Base-by-base conservation (phyloP, 2,113 vertebrate species). In the Gobiocypris rarus region DNA sequence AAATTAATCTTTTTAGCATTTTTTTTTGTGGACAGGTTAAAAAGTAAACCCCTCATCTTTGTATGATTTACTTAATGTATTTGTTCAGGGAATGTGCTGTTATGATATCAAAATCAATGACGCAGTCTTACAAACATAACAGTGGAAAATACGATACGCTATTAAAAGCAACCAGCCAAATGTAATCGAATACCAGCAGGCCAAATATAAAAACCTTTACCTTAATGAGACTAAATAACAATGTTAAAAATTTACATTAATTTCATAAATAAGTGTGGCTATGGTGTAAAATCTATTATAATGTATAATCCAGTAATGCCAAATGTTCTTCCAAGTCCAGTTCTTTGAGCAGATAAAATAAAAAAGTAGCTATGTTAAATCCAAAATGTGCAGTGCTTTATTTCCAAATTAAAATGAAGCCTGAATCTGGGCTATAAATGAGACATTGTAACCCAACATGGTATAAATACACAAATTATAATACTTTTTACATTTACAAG, bases 11-110 rank as follows among this genome's bases (percentile, higher is more conserved):
- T 88, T 87, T 88, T 89, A 31, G 31, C 31, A 31, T 31, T 31
- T 92, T 79, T 90, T 34, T 34, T 34, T 34, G 34, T 89, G 83
- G 91, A 88, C 13, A 84, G 89, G 90, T 91, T 83, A 91, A 92
- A 93, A 93, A 93, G 93, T 92, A 93, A 91, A 89, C 86, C 85
- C 86, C 86, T 89, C 89, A 85, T 93, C 86, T 89, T 87, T 74
- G 80, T 87, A 91, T 86, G 82, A 69, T 82, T 76, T 50, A 77
- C 70, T 81, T 43, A 88, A 82, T 88, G 86, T 86, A 88, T 80
- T 89, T 83, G 88, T 87, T 89, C 67, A 83, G 84, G 87, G 88
- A 85, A 90, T 73, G 41, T 75, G 69, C 81, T 65, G 87, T 88
- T 90, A 86, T 88, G 88, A 89, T 85, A 89, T 87, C 81, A 87